Base-by-base conservation (phyloP, 92 coral and sea anemone species). In the Galaxea fascicularis region DNA sequence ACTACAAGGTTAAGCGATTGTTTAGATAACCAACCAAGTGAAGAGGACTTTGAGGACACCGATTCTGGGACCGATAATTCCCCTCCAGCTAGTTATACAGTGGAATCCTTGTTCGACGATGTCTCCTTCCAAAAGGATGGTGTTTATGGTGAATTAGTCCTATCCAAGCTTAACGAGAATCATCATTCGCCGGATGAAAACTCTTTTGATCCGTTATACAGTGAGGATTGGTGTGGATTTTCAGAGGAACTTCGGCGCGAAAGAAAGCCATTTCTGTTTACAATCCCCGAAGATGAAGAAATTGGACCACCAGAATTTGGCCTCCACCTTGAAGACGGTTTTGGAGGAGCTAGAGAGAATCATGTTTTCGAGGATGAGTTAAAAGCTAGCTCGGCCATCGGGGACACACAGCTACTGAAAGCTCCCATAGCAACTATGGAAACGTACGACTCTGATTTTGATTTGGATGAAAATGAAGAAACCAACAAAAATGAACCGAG, bases 371-470 rank as follows among this genome's bases (percentile, higher is more conserved):
- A 66, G 20, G 47, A 79, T 47, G 65, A 65, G 20, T 11, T 66
- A 0, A 18, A 16, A 31, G 54, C 15, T 54, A 2, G 56, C 11
- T 39, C 53, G 29, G 56, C 30, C 56, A 15, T 57, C 12, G 56
- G 30, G 8, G 41, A 74, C 51, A 41, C 51, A n/a, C 39, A 74
- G 26, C 78, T 74, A 51, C 51, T 57, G 35, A 49, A 65, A 17
- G 87, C 87, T 41, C 87, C 87, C 3, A 83, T 83, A n/a, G 87
- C 87, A 21, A 45, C 87, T 1, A 44, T 72, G 57, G 87, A 83
- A 9, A 62, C 81, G 10, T 35, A 31, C 46, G 87, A 83, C 63
- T 83, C 80, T 26, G 87, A 83, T 35, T 62, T 56, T 63, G 87
- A 83, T 45, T 27, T 83, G 24, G 87, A 83, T 31, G 80, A 73